These are phyloP conservation scores for Nothoprocta pentlandii DNA, from an alignment of 2,113 vertebrate species.

Conservation along the genomic window DNA sequence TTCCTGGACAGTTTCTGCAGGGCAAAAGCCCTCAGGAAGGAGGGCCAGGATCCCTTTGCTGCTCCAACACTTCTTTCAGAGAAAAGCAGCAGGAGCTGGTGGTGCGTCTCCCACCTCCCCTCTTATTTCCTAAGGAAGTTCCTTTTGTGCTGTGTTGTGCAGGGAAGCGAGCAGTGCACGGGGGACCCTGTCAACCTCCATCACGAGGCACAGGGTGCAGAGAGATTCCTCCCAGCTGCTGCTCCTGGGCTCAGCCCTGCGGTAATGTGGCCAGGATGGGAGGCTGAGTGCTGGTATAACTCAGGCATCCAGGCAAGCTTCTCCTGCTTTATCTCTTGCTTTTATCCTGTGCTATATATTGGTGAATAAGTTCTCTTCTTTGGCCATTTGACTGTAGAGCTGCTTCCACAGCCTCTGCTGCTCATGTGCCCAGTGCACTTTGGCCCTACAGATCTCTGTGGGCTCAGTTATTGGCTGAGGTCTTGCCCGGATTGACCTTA, in stretches of 20 bases:
- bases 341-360: background rate
- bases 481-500: background rate
- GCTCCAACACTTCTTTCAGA: background rate
- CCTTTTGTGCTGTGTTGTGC: background rate
- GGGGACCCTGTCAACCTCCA: background rate
- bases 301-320: background rate
- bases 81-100: background rate
- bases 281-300: fast-evolving
- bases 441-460: background rate
- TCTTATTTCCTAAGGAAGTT: background rate
- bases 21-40: background rate
- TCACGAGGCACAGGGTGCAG: background rate
- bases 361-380: background rate
- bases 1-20: background rate
- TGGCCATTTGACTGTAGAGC: background rate
- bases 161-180: fast-evolving
- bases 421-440: background rate
- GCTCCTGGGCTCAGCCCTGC: background rate
- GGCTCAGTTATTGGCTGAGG: background rate
- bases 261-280: fast-evolving
- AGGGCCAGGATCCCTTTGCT: background rate
- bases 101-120: background rate
- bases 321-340: background rate
- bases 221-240: background rate
- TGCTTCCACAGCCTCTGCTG: background rate